These are phyloP conservation scores for Brachyrhaphis roseni DNA, from an alignment of 2,797 vertebrate species.

Conservation along the genomic window DNA sequence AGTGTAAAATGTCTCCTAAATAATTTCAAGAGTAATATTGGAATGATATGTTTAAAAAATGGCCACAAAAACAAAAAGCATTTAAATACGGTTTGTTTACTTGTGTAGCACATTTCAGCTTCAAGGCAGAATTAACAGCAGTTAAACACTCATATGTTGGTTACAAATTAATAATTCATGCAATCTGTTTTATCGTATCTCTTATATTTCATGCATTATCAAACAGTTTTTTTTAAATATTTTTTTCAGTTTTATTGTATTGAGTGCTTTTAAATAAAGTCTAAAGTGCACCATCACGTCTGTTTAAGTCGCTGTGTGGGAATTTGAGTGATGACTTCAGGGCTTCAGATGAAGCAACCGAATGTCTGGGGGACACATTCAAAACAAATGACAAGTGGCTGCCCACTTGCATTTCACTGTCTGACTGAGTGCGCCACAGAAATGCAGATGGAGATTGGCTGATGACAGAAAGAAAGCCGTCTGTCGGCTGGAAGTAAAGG, in stretches of 20 bases:
- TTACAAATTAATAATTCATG: background rate
- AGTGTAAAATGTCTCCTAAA: background rate
- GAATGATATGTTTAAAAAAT: background rate
- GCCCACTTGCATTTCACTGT: slow-evolving; percentile 62
- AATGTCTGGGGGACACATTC: slow-evolving; percentile 46
- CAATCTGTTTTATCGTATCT: background rate
- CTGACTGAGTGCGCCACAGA: slow-evolving; percentile 58
- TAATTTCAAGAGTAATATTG: background rate
- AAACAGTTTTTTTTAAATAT: background rate
- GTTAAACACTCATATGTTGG: background rate
- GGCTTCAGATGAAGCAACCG: slow-evolving; percentile 42
- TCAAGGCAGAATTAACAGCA: background rate
- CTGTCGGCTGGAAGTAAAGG: slow-evolving; percentile 27
- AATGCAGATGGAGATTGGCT: slow-evolving; percentile 43
- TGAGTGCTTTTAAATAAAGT: slow-evolving; percentile 23
- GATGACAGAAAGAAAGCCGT: slow-evolving; percentile 53
- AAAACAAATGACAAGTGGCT: slow-evolving; percentile 65
- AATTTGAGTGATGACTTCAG: slow-evolving; percentile 54
- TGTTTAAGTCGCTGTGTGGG: slow-evolving; percentile 43
- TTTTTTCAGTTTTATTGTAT: slow-evolving; percentile 13
- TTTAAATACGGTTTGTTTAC: background rate
- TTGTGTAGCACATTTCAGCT: no score
- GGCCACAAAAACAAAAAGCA: background rate
- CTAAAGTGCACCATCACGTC: slow-evolving; percentile 16
- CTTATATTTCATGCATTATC: background rate